phyloP scores from a whole-genome alignment of 2,888 invertebrate species.

The Trisateles emortualis region DNA sequence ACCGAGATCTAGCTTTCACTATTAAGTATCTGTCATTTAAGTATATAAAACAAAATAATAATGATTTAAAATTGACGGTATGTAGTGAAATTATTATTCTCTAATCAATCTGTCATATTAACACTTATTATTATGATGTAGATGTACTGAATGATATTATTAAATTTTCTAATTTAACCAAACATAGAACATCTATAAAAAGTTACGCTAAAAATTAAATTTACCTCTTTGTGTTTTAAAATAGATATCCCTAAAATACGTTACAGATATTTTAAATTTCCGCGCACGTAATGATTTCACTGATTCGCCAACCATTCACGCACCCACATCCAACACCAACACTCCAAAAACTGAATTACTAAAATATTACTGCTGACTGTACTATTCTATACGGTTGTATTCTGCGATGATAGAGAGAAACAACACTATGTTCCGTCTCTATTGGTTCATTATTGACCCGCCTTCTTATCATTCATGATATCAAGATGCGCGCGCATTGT shows the following conservation, averaged over 20 bases:
- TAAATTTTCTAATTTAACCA: background rate
- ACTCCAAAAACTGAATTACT: conserved; percentile 68
- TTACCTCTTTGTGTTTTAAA: conserved; percentile 23
- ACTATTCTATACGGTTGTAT: conserved; percentile 28
- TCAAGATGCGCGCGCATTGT: conserved; percentile 63
- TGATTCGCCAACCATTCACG: conserved; percentile 50
- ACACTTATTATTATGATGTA: too few relatives aligned
- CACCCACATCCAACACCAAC: conserved; percentile 57
- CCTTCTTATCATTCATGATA: conserved; percentile 59
- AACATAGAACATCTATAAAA: background rate
- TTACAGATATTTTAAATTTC: conserved; percentile 24
- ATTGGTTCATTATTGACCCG: conserved; percentile 69
- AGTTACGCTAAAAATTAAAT: conserved; percentile 1
- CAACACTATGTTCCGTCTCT: conserved; percentile 59
- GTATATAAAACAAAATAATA: too few relatives aligned
- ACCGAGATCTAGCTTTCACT: too few relatives aligned
- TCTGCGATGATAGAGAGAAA: conserved; percentile 48
- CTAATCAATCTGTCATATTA: too few relatives aligned
- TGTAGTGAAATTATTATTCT: too few relatives aligned
- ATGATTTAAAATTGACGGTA: too few relatives aligned
- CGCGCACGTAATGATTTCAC: conserved; percentile 68
- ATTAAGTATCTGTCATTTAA: too few relatives aligned
- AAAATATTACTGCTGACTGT: conserved; percentile 34
- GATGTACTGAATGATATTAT: too few relatives aligned
- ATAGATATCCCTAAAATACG: conserved; percentile 7